Evolutionary conservation across 2,888 invertebrate genomes (phyloP).

Genomic region (Xiphydria camelus): DNA sequence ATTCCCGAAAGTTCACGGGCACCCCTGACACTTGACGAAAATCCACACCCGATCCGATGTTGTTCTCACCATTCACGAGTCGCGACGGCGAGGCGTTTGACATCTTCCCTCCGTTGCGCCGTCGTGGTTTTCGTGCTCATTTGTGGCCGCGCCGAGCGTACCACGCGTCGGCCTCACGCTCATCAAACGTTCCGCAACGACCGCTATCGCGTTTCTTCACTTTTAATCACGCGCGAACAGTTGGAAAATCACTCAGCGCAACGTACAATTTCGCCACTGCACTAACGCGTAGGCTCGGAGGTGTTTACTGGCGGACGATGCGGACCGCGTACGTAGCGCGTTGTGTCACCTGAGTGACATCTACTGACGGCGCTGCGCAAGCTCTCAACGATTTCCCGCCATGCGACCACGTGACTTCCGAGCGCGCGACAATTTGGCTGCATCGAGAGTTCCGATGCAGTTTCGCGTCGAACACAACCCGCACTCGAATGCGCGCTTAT

Average conservation of each 20-base stretch:
- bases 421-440: too few species aligned
- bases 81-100: constrained; percentile 45
- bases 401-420: constrained; percentile 16
- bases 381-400: constrained; percentile 17
- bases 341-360: neutral
- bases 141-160: constrained; percentile 46
- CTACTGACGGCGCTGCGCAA: constrained; percentile 5
- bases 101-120: constrained; percentile 48
- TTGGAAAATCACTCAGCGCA: constrained; percentile 2
- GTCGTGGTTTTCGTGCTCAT: constrained; percentile 42
- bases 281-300: constrained; percentile 16
- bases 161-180: constrained; percentile 44
- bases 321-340: constrained; percentile 26
- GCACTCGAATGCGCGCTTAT: too few species aligned
- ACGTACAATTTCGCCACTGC: too few species aligned
- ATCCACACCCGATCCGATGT: constrained; percentile 10
- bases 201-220: neutral
- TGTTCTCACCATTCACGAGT: constrained; percentile 49
- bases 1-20: constrained; percentile 20
- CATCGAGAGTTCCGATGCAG: too few species aligned
- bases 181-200: constrained; percentile 36
- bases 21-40: constrained; percentile 2
- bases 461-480: too few species aligned
- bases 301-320: constrained; percentile 36
- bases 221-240: constrained; percentile 14